A percentile compares a stretch with the other conserved stretches of the same genome.
These are phyloP conservation scores for Calameuta idolon DNA, from an alignment of 2,888 invertebrate species.

Conservation along the genomic window DNA sequence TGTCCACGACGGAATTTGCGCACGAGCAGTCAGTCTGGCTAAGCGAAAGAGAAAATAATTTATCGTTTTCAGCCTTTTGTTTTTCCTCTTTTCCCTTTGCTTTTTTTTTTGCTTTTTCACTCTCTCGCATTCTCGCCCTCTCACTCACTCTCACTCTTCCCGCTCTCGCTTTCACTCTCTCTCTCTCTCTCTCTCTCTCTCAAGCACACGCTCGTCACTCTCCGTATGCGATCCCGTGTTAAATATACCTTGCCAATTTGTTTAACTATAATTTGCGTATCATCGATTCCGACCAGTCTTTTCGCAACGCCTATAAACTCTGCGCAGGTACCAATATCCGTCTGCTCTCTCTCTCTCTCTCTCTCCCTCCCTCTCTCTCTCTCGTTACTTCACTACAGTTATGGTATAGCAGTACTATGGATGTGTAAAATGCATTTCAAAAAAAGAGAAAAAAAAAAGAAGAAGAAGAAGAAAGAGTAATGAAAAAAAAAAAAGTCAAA, in stretches of 20 bases:
- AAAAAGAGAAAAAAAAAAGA: conserved; percentile 17
- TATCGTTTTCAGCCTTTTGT: conserved; percentile 25
- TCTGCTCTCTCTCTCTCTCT: conserved; percentile 38
- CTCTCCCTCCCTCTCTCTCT: conserved; percentile 34
- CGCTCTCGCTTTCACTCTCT: background rate
- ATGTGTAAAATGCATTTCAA: conserved; percentile 11
- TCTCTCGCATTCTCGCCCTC: conserved; percentile 12
- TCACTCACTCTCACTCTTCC: conserved; percentile 7
- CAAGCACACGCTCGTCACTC: background rate
- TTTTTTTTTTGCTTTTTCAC: background rate
- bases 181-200: background rate
- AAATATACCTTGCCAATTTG: background rate
- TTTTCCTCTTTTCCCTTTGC: conserved; percentile 24
- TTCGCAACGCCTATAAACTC: background rate
- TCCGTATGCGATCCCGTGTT: background rate
- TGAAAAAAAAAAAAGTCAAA: conserved; percentile 3
- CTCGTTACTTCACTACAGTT: conserved; percentile 28
- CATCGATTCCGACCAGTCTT: background rate
- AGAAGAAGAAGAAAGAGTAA: conserved; percentile 25
- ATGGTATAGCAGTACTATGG: conserved; percentile 16
- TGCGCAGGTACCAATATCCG: conserved; percentile 41
- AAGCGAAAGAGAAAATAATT: conserved; percentile 9
- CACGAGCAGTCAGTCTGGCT: conserved; percentile 44
- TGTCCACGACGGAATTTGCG: conserved; percentile 27
- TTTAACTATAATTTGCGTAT: background rate